phyloP scores from a whole-genome alignment of 2,888 invertebrate species.

The Ormia ochracea region DNA sequence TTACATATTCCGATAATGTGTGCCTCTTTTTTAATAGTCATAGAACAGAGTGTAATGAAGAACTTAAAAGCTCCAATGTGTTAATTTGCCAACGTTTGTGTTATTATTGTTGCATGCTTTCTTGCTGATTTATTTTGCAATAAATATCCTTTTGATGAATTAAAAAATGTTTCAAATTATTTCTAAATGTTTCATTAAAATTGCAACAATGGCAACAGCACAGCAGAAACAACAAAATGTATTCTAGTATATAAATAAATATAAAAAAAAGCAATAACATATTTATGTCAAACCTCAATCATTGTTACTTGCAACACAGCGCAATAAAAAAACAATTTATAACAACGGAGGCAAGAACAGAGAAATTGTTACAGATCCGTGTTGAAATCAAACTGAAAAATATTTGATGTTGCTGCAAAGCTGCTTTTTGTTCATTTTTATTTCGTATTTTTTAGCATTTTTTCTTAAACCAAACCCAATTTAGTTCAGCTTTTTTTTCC shows the following conservation, averaged over 20 bases:
- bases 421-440: conserved; percentile 20
- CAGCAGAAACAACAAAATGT: neutral
- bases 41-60: neutral
- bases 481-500: conserved; percentile 31
- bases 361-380: conserved; percentile 1
- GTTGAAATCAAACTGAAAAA: conserved; percentile 26
- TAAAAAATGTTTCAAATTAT: conserved; percentile 49
- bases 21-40: neutral
- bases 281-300: conserved; percentile 61
- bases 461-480: conserved; percentile 35
- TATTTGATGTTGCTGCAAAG: conserved; percentile 5
- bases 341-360: neutral
- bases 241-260: neutral
- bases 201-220: neutral
- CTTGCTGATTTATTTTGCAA: neutral
- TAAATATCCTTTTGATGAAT: conserved; percentile 41
- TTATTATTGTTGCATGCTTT: neutral
- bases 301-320: conserved; percentile 24
- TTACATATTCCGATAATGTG: too few relatives aligned
- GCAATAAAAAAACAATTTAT: conserved; percentile 6
- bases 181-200: conserved; percentile 47
- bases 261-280: conserved; percentile 47
- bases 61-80: neutral
- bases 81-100: neutral
- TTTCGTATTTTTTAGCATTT: neutral